Evolutionary conservation across 1,140 invertebrate genomes (phyloP).

Genomic region (Drosophila athabasca): DNA sequence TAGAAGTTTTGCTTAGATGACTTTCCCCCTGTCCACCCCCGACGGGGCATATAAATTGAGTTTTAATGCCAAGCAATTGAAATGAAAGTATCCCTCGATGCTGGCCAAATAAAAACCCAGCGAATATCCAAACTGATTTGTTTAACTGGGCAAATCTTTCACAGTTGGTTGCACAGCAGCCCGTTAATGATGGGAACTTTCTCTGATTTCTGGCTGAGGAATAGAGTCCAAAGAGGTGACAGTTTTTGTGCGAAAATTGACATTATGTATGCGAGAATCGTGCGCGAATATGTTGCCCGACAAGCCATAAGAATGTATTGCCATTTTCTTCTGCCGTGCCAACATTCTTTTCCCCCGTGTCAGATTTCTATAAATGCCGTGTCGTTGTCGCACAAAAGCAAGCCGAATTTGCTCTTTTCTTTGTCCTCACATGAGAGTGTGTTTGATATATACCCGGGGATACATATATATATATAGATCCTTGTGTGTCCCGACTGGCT

Average conservation of each 20-base stretch:
- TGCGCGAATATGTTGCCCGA: constrained; percentile 51
- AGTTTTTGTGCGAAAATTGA: constrained; percentile 75
- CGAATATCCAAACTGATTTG: constrained; percentile 54
- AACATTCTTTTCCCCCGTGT: constrained; percentile 46
- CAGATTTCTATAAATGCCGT: constrained; percentile 79
- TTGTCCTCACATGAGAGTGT: constrained; percentile 30
- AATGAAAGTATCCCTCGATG: constrained; percentile 35
- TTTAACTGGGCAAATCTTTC: constrained; percentile 39
- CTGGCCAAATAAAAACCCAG: constrained; percentile 28
- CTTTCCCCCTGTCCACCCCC: too few relatives aligned
- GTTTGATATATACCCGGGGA: constrained; percentile 40
- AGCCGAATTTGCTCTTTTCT: constrained; percentile 61
- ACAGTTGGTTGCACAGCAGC: constrained; percentile 38
- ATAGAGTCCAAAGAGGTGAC: constrained; percentile 38
- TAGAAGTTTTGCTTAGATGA: too few relatives aligned
- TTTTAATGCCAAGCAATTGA: constrained; percentile 6
- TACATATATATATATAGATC: not conserved
- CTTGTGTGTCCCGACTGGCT: constrained; percentile 23
- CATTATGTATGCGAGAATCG: constrained; percentile 67
- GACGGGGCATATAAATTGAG: constrained; percentile 17
- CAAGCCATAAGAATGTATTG: constrained; percentile 76
- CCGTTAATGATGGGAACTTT: constrained; percentile 62
- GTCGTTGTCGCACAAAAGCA: constrained; percentile 71
- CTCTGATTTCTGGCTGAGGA: constrained; percentile 1
- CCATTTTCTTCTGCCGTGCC: constrained; percentile 27